These are phyloP conservation scores for Trimorus sp. DNA, from an alignment of 2,888 invertebrate genomes.

Conservation along the genomic window DNA sequence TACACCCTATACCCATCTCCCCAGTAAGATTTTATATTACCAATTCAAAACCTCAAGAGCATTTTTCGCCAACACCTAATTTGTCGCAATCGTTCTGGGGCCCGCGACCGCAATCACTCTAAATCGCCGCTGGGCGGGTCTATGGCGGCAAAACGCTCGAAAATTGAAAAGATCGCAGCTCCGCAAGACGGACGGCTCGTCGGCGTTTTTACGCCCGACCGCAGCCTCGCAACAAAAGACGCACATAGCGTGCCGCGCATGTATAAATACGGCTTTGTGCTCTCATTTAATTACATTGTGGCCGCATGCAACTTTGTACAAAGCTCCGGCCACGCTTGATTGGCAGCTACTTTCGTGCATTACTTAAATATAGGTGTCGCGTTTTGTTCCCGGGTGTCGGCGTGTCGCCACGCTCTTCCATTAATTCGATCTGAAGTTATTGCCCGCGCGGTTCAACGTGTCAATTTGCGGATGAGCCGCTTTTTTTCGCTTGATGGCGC, in stretches of 20 bases:
- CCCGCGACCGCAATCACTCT: conserved; percentile 75
- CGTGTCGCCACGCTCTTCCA: conserved; percentile 53
- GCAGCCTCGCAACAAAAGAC: conserved; percentile 58
- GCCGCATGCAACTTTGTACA: conserved; percentile 64
- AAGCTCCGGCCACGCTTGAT: conserved; percentile 57
- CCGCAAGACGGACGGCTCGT: conserved; percentile 57
- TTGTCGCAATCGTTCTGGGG: neutral
- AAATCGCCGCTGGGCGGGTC: conserved; percentile 75
- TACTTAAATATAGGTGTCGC: conserved; percentile 62
- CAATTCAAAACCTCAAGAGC: neutral
- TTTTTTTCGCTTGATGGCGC: conserved; percentile 39
- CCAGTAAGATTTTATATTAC: too few species aligned
- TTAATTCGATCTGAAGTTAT: conserved; percentile 65
- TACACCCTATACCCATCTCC: too few species aligned
- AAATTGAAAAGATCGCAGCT: conserved; percentile 64
- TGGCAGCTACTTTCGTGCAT: conserved; percentile 65
- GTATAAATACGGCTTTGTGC: conserved; percentile 62
- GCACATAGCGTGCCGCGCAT: conserved; percentile 56
- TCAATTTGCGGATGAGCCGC: conserved; percentile 49
- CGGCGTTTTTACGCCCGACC: conserved; percentile 41
- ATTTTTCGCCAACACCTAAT: conserved; percentile 3
- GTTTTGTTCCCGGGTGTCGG: conserved; percentile 39
- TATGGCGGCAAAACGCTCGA: conserved; percentile 43
- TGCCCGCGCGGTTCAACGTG: conserved; percentile 54
- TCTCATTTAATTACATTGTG: conserved; percentile 63